Base-by-base conservation (phyloP, 2,797 vertebrate species). In the Pagetopsis macropterus region DNA sequence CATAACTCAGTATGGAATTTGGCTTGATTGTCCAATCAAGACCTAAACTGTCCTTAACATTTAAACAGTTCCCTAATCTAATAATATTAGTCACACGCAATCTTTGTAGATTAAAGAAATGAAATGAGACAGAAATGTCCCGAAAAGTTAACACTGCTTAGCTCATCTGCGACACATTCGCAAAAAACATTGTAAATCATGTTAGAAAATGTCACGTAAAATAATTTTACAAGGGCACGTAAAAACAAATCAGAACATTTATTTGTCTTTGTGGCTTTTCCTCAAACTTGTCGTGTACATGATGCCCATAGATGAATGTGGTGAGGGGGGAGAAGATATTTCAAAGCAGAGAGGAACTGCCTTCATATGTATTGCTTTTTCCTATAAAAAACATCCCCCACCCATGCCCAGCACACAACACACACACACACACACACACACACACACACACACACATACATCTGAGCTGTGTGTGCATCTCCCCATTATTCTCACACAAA, bases 401-500 rank as follows among this genome's bases (percentile, higher is more conserved):
- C 68, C 67, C 66, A 45, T 46, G 3, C 65, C 48, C 57, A 70
- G 66, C 19, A 19, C 72, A 74, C 66, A 76, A 48, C 78, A 75
- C 63, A 81, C 64, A 72, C 70, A 37, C 33, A 37, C 33, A 33
- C 33, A 33, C n/a, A 33, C 33, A 33, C 33, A 33, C 33, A 37
- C 33, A 37, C 33, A 37, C 33, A 37, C n/a, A 33, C 33, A 33
- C 33, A 33, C 33, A 37, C 33, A 37, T 33, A 37, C 33, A 37
- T 9, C 7, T 9, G 33, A 58, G 12, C 72, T 54, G 58, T 61
- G 70, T 79, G 75, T 52, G 79, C 52, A 83, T 85, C 85, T 84
- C 61, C 74, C 60, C 31, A 66, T 84, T 87, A 86, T 83, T 81
- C 86, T 85, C 62, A 83, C 79, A 78, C 79, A 89, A 92, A 88